phyloP scores from a whole-genome alignment of 2,113 vertebrate genomes.

The Hippocampus zosterae region DNA sequence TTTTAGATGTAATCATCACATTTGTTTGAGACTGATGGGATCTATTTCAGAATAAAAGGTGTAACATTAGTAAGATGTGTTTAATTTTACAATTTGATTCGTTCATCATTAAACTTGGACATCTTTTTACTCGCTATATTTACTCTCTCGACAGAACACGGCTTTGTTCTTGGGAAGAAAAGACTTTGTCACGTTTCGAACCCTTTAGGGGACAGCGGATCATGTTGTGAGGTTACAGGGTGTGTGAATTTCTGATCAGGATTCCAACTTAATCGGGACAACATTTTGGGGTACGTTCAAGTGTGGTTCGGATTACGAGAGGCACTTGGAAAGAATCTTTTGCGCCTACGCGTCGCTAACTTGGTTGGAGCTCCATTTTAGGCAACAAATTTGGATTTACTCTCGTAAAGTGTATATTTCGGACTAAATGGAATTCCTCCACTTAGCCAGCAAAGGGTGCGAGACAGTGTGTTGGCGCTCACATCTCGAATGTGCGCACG shows the following conservation, averaged over 20 bases:
- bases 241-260: too few relatives aligned
- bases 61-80: not conserved
- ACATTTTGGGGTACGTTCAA: too few relatives aligned
- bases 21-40: not conserved
- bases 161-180: not conserved
- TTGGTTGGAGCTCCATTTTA: too few relatives aligned
- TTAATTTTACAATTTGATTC: not conserved
- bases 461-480: conserved; percentile 38
- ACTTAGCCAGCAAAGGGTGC: not conserved
- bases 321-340: not conserved
- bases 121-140: too few relatives aligned
- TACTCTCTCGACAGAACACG: not conserved
- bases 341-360: not conserved
- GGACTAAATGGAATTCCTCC: not conserved
- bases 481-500: conserved; percentile 27
- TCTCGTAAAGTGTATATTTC: not conserved
- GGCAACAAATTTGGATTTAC: not conserved
- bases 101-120: too few relatives aligned
- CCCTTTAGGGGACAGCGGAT: too few relatives aligned
- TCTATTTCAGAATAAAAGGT: not conserved
- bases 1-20: too few relatives aligned
- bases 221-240: too few relatives aligned
- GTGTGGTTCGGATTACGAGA: too few relatives aligned
- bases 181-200: not conserved
- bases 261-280: too few relatives aligned